These are phyloP conservation scores for Pogonognathellus flavescens DNA, from an alignment of 1,140 invertebrate species.

Conservation along the genomic window DNA sequence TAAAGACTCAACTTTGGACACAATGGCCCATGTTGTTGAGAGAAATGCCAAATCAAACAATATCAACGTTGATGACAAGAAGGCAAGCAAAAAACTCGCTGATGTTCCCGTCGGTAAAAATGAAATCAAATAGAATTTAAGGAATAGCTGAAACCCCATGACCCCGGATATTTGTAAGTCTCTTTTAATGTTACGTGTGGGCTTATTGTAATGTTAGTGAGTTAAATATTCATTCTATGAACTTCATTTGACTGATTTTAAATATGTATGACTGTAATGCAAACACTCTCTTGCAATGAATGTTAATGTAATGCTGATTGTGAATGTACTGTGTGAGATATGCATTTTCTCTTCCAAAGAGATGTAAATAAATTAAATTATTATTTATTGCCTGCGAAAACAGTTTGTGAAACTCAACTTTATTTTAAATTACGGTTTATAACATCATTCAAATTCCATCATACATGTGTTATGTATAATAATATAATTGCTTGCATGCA, in stretches of 20 bases:
- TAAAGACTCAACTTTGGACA: neutral
- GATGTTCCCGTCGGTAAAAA: neutral
- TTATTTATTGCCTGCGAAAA: too few relatives aligned
- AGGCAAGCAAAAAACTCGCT: neutral
- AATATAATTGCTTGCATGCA: too few relatives aligned
- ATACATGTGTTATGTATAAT: too few relatives aligned
- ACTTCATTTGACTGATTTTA: neutral
- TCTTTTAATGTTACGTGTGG: neutral
- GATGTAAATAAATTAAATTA: too few relatives aligned
- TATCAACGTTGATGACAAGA: neutral
- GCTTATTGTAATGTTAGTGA: too few relatives aligned
- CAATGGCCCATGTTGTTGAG: neutral
- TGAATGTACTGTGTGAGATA: too few relatives aligned
- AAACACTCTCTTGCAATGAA: too few relatives aligned
- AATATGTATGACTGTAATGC: neutral
- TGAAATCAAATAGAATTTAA: neutral
- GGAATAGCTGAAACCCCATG: neutral
- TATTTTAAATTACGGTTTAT: too few relatives aligned
- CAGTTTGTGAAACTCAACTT: too few relatives aligned
- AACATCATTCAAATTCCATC: too few relatives aligned
- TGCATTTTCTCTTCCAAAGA: too few relatives aligned
- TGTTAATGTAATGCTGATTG: too few relatives aligned
- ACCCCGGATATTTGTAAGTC: neutral
- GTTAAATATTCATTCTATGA: neutral
- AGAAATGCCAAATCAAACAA: neutral